Evolutionary conservation across 2,113 vertebrate genomes (phyloP).

Genomic region (Protobothrops flavoviridis): DNA sequence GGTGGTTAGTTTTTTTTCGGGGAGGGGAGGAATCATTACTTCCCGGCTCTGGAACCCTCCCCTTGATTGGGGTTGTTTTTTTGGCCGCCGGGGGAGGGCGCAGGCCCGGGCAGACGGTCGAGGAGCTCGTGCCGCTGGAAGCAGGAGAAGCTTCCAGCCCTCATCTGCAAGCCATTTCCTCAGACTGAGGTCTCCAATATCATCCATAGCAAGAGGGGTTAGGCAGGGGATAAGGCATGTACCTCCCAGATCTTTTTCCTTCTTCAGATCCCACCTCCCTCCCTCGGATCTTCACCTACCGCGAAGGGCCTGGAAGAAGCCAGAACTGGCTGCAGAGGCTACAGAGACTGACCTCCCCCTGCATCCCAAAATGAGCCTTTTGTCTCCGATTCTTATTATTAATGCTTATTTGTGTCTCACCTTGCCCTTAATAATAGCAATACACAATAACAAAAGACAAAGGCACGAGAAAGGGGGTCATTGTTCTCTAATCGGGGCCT

Average conservation of each 20-base stretch:
- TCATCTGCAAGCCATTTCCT: conserved; percentile 26
- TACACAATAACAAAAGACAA: background rate
- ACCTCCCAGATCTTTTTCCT: background rate
- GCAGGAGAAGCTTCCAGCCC: background rate
- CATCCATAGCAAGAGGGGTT: background rate
- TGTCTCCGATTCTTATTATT: too few relatives aligned
- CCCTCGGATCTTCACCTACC: background rate
- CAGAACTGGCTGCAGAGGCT: background rate
- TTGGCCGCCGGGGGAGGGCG: background rate
- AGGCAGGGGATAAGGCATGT: background rate
- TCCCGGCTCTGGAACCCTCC: background rate
- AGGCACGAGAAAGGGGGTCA: background rate
- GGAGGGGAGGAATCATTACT: background rate
- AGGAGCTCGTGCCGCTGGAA: background rate
- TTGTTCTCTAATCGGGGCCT: background rate
- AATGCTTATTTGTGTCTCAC: background rate
- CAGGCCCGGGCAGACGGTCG: conserved; percentile 7
- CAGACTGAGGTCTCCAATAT: background rate
- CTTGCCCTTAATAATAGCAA: background rate
- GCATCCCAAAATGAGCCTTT: background rate
- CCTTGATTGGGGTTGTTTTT: conserved; percentile 3
- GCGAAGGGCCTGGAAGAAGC: background rate
- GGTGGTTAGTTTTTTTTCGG: background rate
- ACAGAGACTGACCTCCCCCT: background rate
- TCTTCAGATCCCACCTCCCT: background rate